Conservation (phyloP, 2,888 invertebrate species). For the Stramonita haemastoma region DNA sequence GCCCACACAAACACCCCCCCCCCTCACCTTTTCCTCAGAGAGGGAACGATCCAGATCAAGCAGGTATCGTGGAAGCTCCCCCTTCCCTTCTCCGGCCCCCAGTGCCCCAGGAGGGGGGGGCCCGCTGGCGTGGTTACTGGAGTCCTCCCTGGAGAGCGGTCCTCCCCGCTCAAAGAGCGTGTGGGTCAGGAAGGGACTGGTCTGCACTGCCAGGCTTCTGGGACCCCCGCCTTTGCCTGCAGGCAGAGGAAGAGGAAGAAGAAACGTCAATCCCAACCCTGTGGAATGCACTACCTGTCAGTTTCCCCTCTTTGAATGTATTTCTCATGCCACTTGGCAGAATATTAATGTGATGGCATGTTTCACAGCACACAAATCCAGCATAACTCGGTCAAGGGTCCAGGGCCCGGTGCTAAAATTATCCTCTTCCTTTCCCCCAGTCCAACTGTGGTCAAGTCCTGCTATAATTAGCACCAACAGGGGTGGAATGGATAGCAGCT, state of each 20-base stretch:
- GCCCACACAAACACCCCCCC: neutral
- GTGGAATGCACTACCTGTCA: too few species aligned
- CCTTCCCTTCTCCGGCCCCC: neutral
- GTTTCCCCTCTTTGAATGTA: too few species aligned
- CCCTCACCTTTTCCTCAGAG: neutral
- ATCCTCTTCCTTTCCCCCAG: too few species aligned
- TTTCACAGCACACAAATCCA: too few species aligned
- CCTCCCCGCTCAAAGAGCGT: conserved; percentile 18
- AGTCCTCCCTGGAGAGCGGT: neutral
- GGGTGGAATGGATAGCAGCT: too few species aligned
- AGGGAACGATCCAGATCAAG: neutral
- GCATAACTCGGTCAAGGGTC: too few species aligned
- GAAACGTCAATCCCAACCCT: neutral
- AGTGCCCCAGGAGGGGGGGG: neutral
- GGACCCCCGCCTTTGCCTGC: conserved; percentile 15
- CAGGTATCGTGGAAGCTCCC: neutral
- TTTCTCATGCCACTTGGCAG: too few species aligned
- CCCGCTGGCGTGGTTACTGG: neutral
- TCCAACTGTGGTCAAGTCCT: too few species aligned
- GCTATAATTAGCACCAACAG: too few species aligned
- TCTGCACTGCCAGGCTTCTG: conserved; percentile 25
- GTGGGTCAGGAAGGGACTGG: conserved; percentile 33
- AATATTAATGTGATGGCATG: too few species aligned
- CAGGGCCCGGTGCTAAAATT: too few species aligned
- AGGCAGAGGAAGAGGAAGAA: neutral